Percentiles rank a stretch among this genome's conserved stretches.
Conservation (phyloP, 2,888 invertebrate genomes). For the Caenorhabditis virilis region DNA sequence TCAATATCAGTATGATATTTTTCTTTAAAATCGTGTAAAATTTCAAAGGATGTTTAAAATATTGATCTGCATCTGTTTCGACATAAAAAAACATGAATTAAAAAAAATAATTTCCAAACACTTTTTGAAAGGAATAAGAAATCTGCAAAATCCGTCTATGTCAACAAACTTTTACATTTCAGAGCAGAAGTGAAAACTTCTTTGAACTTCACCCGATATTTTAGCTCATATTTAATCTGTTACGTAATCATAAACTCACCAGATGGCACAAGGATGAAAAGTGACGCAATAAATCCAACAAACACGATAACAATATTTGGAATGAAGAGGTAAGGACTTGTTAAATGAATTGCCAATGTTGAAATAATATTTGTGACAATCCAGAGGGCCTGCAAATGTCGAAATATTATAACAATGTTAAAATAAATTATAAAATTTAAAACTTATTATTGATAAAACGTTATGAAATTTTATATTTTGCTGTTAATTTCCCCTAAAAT, state of each 20-base stretch:
- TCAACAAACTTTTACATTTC: not conserved
- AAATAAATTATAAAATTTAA: not conserved
- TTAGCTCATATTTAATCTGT: not conserved
- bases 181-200: too few relatives aligned
- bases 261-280: not conserved
- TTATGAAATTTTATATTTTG: not conserved
- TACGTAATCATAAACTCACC: not conserved
- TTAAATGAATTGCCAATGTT: not conserved
- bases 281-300: not conserved
- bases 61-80: too few relatives aligned
- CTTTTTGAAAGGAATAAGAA: too few relatives aligned
- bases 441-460: not conserved
- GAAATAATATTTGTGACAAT: not conserved
- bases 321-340: constrained; percentile 1
- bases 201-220: not conserved
- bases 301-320: not conserved
- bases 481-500: not conserved
- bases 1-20: not conserved
- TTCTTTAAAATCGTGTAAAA: not conserved
- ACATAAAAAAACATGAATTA: too few relatives aligned
- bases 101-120: too few relatives aligned
- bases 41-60: not conserved
- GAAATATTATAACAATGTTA: not conserved
- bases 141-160: not conserved
- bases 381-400: not conserved